Percentiles rank a stretch among this genome's conserved stretches.
Evolutionary conservation across 2,797 vertebrate genomes (phyloP).

Genomic region (Microctenopoma steveboyesi): DNA sequence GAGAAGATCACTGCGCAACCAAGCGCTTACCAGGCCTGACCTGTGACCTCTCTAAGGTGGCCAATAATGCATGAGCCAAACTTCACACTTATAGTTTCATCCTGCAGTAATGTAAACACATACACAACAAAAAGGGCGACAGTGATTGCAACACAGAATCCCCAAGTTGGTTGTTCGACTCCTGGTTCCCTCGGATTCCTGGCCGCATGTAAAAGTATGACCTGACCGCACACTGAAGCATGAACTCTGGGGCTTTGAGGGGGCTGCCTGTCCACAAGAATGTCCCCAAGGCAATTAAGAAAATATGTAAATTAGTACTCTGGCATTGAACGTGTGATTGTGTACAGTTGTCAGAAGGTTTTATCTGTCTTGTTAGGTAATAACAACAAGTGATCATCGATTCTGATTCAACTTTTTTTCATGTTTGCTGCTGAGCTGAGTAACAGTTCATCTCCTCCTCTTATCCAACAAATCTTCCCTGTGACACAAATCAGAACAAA

Average conservation of each 20-base stretch:
- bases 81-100: conserved; percentile 1
- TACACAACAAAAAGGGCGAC: not conserved
- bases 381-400: conserved; percentile 5
- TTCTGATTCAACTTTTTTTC: conserved; percentile 11
- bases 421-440: not conserved
- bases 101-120: not conserved
- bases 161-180: too few relatives aligned
- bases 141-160: too few relatives aligned
- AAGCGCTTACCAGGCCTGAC: conserved; percentile 35
- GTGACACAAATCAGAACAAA: conserved; percentile 30
- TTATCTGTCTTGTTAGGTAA: not conserved
- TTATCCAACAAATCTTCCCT: conserved; percentile 19
- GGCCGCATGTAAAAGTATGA: too few relatives aligned
- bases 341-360: not conserved
- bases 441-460: conserved; percentile 3
- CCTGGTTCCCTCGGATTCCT: too few relatives aligned
- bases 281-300: too few relatives aligned
- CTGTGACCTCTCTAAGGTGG: conserved; percentile 37
- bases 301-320: too few relatives aligned
- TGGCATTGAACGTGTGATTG: not conserved
- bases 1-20: conserved; percentile 21
- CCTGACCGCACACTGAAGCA: too few relatives aligned
- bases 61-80: conserved; percentile 34
- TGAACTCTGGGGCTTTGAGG: too few relatives aligned
- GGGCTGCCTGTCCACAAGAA: too few relatives aligned